phyloP scores from a whole-genome alignment of 1,140 invertebrate genomes.

The Drosophila ercepeae region DNA sequence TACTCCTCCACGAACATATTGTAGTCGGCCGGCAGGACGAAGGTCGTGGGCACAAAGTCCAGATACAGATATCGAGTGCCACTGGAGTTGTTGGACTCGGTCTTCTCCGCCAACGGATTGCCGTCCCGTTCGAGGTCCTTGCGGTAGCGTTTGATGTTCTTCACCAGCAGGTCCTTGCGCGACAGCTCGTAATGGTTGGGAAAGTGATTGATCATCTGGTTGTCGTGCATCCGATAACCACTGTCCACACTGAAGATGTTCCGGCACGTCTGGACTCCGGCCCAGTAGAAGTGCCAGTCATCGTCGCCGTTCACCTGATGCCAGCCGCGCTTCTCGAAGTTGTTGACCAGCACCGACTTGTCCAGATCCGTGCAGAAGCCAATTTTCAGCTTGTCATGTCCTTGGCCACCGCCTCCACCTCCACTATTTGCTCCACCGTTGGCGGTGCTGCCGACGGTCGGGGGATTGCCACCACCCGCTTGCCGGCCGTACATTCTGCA shows the following conservation, averaged over 20 bases:
- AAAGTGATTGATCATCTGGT: conserved; percentile 96
- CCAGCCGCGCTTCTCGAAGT: conserved; percentile 97
- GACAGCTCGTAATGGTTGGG: conserved; percentile 98
- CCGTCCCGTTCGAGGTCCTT: conserved; percentile 96
- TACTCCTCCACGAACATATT: conserved; percentile 98
- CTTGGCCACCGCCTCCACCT: conserved; percentile 13
- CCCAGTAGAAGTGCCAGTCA: conserved; percentile 99
- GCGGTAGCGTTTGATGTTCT: conserved; percentile 97
- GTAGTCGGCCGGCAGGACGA: conserved; percentile 96
- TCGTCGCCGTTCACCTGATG: conserved; percentile 95
- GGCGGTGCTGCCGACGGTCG: not conserved
- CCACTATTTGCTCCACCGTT: conserved; percentile 13
- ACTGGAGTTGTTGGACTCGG: conserved; percentile 87
- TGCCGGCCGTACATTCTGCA: conserved; percentile 62
- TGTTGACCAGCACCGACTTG: conserved; percentile 96
- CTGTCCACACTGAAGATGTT: conserved; percentile 96
- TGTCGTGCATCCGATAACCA: conserved; percentile 95
- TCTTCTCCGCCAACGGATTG: conserved; percentile 91
- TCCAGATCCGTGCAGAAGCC: conserved; percentile 96
- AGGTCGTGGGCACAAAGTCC: conserved; percentile 97
- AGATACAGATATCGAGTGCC: conserved; percentile 91
- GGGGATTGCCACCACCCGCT: conserved; percentile 30
- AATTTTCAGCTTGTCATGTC: conserved; percentile 86
- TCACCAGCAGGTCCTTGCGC: conserved; percentile 96
- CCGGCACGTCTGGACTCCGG: conserved; percentile 94